phyloP scores from a whole-genome alignment of 2,797 vertebrate genomes.

The Distichodus sexfasciatus region DNA sequence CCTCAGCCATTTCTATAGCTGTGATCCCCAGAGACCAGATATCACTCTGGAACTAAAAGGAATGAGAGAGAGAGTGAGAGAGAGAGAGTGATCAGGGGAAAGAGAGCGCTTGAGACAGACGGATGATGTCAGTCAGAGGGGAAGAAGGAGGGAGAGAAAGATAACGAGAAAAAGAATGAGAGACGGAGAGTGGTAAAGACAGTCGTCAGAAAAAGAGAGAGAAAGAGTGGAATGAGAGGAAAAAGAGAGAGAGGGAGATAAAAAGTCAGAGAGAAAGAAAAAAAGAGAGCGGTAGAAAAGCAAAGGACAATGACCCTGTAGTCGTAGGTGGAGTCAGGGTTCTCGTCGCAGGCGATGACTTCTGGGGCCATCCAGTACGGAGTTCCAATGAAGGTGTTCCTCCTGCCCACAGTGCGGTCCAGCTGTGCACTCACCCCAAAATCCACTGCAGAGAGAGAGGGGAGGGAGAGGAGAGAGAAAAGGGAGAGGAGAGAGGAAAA shows the following conservation, averaged over 20 bases:
- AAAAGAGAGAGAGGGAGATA: too few relatives aligned
- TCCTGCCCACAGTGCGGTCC: constrained; percentile 87
- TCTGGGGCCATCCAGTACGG: constrained; percentile 96
- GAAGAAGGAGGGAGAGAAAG: too few relatives aligned
- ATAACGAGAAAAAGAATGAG: too few relatives aligned
- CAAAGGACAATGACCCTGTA: constrained; percentile 76
- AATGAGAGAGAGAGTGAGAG: too few relatives aligned
- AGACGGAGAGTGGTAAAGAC: too few relatives aligned
- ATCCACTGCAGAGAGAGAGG: constrained; percentile 74
- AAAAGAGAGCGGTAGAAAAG: background rate
- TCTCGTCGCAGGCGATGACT: constrained; percentile 93
- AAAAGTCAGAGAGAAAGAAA: background rate
- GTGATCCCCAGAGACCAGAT: constrained; percentile 96
- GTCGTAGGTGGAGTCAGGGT: constrained; percentile 92
- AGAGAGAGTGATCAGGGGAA: too few relatives aligned
- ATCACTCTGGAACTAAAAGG: constrained; percentile 92
- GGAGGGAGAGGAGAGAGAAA: background rate
- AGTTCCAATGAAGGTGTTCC: constrained; percentile 94
- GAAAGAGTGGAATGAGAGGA: too few relatives aligned
- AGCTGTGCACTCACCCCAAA: constrained; percentile 93
- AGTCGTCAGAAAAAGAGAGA: too few relatives aligned
- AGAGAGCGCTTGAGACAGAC: too few relatives aligned
- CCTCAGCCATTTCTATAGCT: constrained; percentile 94
- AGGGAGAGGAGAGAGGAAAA: background rate
- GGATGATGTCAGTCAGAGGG: too few relatives aligned